Evolutionary conservation across 2,888 invertebrate genomes (phyloP).

Genomic region (Eilema sororculum): DNA sequence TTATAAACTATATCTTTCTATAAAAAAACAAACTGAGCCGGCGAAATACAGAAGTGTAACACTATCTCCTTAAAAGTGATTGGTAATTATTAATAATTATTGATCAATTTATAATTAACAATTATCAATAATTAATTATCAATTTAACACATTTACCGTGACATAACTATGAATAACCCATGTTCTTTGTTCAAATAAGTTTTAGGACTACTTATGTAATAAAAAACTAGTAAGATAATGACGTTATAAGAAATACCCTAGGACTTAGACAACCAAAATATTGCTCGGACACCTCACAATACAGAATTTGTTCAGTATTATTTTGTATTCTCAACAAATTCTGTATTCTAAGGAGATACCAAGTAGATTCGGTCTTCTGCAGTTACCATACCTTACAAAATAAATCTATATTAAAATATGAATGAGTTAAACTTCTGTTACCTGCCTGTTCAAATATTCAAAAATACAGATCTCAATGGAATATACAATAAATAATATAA

Average conservation of each 20-base stretch:
- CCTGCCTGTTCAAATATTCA: constrained; percentile 50
- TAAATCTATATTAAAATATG: neutral
- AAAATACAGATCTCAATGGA: constrained; percentile 64
- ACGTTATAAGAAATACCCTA: neutral
- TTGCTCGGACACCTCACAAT: too few relatives aligned
- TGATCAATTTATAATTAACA: too few relatives aligned
- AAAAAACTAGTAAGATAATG: neutral
- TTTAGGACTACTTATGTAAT: neutral
- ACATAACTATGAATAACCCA: neutral
- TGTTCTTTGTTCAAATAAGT: constrained; percentile 9
- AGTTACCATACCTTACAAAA: neutral
- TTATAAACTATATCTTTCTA: constrained; percentile 34
- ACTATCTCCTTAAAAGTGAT: neutral
- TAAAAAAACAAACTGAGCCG: constrained; percentile 25
- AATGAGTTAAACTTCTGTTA: constrained; percentile 18
- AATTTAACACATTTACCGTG: too few relatives aligned
- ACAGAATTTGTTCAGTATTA: too few relatives aligned
- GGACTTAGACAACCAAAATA: too few relatives aligned
- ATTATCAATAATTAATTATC: too few relatives aligned
- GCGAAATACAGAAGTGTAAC: constrained; percentile 29
- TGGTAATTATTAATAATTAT: too few relatives aligned
- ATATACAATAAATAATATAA: constrained; percentile 60
- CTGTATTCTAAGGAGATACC: too few relatives aligned
- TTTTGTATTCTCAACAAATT: too few relatives aligned
- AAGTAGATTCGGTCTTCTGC: too few relatives aligned